phyloP scores from a whole-genome alignment of 2,797 vertebrate genomes.

The Eospalax fontanierii region DNA sequence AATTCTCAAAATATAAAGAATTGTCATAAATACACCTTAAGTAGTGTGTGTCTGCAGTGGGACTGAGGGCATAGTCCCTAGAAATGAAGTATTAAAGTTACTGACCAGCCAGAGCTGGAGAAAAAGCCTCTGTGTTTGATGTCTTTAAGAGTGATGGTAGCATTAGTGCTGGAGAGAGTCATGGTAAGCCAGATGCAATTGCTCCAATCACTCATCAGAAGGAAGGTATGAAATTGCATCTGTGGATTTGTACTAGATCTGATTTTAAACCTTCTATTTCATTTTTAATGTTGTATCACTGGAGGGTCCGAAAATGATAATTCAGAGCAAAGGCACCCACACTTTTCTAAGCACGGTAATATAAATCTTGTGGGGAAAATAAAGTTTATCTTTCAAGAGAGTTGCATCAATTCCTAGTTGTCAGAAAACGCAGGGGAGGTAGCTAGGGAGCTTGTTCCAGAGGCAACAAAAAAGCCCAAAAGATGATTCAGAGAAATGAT shows the following conservation, averaged over 20 bases:
- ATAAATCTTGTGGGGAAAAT: neutral
- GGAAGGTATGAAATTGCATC: neutral
- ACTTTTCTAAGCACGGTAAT: neutral
- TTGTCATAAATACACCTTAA: no score
- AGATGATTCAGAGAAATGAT: neutral
- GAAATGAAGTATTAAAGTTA: neutral
- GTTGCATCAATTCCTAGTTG: neutral
- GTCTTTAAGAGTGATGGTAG: neutral
- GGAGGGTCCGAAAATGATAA: neutral
- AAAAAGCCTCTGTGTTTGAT: neutral
- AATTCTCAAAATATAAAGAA: no score
- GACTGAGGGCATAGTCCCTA: neutral
- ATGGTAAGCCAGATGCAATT: fast-evolving
- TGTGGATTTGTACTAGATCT: neutral
- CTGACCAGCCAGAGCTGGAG: neutral
- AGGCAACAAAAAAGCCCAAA: neutral
- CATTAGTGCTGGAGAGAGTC: neutral
- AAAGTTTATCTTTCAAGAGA: neutral
- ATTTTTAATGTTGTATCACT: fast-evolving
- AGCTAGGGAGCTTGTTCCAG: neutral
- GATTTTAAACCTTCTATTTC: neutral
- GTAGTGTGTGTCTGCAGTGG: neutral
- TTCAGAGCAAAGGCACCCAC: neutral
- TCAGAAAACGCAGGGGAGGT: neutral
- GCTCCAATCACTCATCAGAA: neutral